Conservation (phyloP, 2,888 invertebrate species). For the Latheticus oryzae region DNA sequence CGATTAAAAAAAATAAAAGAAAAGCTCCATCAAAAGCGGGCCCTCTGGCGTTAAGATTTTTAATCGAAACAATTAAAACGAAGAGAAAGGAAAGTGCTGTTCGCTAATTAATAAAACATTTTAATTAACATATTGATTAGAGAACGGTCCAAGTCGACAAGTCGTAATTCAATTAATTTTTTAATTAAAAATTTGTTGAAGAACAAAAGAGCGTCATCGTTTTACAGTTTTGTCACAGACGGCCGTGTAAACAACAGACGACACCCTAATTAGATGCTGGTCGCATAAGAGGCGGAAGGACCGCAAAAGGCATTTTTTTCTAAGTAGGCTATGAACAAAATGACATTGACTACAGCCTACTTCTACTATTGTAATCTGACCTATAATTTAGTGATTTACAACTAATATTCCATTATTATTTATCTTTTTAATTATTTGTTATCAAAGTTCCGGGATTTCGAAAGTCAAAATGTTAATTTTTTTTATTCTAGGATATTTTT, state of each 20-base stretch:
- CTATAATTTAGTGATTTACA: too few relatives aligned
- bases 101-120: constrained; percentile 51
- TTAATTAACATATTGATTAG: constrained; percentile 53
- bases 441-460: constrained; percentile 1
- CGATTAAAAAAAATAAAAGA: neutral
- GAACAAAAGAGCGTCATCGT: constrained; percentile 12
- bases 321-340: too few relatives aligned
- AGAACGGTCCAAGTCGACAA: constrained; percentile 37
- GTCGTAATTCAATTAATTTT: constrained; percentile 42
- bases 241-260: constrained; percentile 55
- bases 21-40: constrained; percentile 15
- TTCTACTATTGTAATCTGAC: too few relatives aligned
- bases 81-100: constrained; percentile 43
- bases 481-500: neutral
- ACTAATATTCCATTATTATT: too few relatives aligned
- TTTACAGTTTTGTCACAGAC: constrained; percentile 12
- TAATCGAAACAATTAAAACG: constrained; percentile 45
- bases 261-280: constrained; percentile 65
- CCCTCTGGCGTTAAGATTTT: constrained; percentile 22
- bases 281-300: constrained; percentile 63
- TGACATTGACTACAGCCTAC: too few relatives aligned
- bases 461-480: neutral
- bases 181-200: constrained; percentile 32
- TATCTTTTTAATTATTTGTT: constrained; percentile 2
- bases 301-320: constrained; percentile 60